Evolutionary conservation across 2,113 vertebrate genomes (phyloP), one percentile per base, ranked within the genome.

Genomic region (Zosterops lateralis): DNA sequence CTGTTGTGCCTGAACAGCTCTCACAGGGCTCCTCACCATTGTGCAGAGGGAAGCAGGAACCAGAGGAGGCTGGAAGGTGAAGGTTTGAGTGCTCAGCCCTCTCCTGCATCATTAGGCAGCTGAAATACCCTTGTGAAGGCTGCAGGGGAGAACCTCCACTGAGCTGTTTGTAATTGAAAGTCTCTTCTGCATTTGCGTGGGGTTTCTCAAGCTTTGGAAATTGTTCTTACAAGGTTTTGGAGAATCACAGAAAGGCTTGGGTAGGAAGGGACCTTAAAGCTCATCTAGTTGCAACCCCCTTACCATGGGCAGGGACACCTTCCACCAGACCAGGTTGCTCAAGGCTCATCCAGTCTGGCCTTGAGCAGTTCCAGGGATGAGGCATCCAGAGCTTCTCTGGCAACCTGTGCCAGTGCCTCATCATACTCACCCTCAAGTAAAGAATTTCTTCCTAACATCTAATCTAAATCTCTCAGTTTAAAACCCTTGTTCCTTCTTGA

Each of bases 1-100:
- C 15, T 36, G 10, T 13, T 3, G 2, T 29, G 26, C 18, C 42
- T 40, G 73, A 28, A 26, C 42, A 36, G 38, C 21, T 79, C 58
- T 64, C 20, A 13, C 51, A 4, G 0, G 4, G 60, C 70, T 87
- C 36, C 50, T 84, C 1, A 4, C 29, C 7, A 2, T 7, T 2
- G 0, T 36, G 44, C 40, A 40, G 17, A 28, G 38, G 50, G 25
- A 76, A 68, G 6, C 4, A 7, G 26, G 17, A 85, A 9, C 13
- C n/a, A 40, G 51, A 21, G 34, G 17, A 70, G 31, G 8, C 51
- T 61, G 28, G 16, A 45, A 54, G 38, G n/a, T 58, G 47, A 26
- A 44, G 17, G 2, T 75, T 60, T 60, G 58, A 29, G 22, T 47
- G 38, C 22, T 88, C 44, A 71, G 25, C 7, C 3, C 6, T 26